Evolutionary conservation across 2,888 invertebrate species (phyloP).

Genomic region (Zygothrica quintamaculata): DNA sequence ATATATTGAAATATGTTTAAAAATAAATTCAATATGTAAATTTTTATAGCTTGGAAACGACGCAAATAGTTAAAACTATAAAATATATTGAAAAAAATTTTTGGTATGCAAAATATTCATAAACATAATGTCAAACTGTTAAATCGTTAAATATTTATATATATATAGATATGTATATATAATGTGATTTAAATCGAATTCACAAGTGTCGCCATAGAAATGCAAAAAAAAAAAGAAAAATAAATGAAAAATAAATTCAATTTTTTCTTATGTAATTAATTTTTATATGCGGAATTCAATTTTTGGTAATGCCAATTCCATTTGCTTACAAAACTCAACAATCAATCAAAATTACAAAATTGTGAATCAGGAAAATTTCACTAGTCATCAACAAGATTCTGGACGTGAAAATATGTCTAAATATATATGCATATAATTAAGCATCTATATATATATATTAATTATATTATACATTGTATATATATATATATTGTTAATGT

Average conservation of each 20-base stretch:
- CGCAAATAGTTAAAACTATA: slow-evolving; percentile 42
- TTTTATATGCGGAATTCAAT: slow-evolving; percentile 42
- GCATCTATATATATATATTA: background rate
- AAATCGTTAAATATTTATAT: slow-evolving; percentile 1
- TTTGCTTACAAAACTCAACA: slow-evolving; percentile 17
- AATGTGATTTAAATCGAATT: slow-evolving; percentile 40
- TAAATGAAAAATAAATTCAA: slow-evolving; percentile 11
- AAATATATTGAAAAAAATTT: slow-evolving; percentile 45
- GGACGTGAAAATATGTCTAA: background rate
- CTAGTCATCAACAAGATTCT: background rate
- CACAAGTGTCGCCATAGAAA: slow-evolving; percentile 20
- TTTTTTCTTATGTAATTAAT: slow-evolving; percentile 55
- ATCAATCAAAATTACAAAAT: slow-evolving; percentile 68
- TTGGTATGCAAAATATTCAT: slow-evolving; percentile 64
- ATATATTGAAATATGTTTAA: slow-evolving; percentile 52
- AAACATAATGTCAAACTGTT: slow-evolving; percentile 56
- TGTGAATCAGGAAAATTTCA: background rate
- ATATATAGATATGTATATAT: slow-evolving; percentile 10
- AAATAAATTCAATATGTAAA: slow-evolving; percentile 56
- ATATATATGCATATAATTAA: slow-evolving; percentile 10
- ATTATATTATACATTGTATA: background rate
- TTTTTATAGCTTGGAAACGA: slow-evolving; percentile 54
- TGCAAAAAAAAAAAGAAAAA: slow-evolving; percentile 17
- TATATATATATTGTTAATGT: no score
- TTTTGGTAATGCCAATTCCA: slow-evolving; percentile 32